Percentiles rank a stretch among this genome's conserved stretches.
Evolutionary conservation across 1,140 invertebrate species (phyloP).

Genomic region (Oncopodura yosiiana): DNA sequence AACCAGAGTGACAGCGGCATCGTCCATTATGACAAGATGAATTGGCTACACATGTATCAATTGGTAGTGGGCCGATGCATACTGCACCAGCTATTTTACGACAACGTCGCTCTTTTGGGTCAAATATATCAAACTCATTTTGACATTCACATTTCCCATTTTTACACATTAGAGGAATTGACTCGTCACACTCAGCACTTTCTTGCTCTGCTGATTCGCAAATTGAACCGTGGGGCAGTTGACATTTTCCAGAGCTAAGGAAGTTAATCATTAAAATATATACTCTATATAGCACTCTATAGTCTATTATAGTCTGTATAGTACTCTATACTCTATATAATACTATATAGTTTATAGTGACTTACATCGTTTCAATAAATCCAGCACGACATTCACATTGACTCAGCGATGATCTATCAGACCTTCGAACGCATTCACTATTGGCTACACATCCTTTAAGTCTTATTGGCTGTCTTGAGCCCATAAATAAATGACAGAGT

Average conservation of each 20-base stretch:
- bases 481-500: constrained; percentile 21
- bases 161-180: constrained; percentile 8
- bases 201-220: constrained; percentile 13
- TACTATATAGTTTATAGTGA: not conserved
- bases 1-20: constrained; percentile 6
- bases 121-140: constrained; percentile 18
- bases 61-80: not conserved
- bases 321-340: not conserved
- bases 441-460: constrained; percentile 22
- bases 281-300: not conserved
- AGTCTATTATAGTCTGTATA: not conserved
- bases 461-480: constrained; percentile 13
- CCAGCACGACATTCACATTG: constrained; percentile 23
- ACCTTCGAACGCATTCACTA: constrained; percentile 18
- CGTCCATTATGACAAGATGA: constrained; percentile 10
- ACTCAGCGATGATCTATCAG: constrained; percentile 15
- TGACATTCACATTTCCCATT: constrained; percentile 15
- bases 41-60: constrained; percentile 9
- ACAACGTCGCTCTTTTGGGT: constrained; percentile 10
- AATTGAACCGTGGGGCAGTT: constrained; percentile 7
- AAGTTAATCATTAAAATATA: not conserved
- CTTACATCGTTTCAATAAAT: constrained; percentile 20
- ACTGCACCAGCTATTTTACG: constrained; percentile 10
- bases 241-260: constrained; percentile 12
- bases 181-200: constrained; percentile 15